Evolutionary conservation across 2,113 vertebrate species (phyloP).

Genomic region (Corythornis vintsioides): DNA sequence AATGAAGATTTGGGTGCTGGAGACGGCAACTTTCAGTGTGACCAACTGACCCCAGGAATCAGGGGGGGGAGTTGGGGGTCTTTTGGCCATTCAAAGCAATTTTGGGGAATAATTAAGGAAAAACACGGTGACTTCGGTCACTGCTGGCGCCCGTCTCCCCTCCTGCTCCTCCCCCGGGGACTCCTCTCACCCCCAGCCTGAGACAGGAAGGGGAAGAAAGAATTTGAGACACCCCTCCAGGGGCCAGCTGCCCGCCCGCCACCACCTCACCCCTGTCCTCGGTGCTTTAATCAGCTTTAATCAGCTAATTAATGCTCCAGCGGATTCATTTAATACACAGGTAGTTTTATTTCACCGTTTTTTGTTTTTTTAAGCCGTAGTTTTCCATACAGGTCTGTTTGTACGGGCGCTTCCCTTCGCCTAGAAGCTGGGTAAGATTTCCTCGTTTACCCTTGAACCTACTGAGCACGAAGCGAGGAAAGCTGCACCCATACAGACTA

Average conservation of each 20-base stretch:
- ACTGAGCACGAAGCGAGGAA: not conserved
- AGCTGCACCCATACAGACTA: not conserved
- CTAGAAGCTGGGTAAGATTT: not conserved
- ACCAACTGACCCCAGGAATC: not conserved
- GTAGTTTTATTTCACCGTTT: constrained; percentile 42
- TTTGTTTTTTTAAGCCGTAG: not conserved
- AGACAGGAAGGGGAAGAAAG: not conserved
- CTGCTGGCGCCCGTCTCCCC: constrained; percentile 34
- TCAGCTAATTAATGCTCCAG: not conserved
- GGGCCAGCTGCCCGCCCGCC: fast-evolving
- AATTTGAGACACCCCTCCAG: fast-evolving
- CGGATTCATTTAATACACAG: constrained; percentile 7
- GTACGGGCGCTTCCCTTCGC: not conserved
- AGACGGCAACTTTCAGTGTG: not conserved
- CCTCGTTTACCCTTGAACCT: not conserved
- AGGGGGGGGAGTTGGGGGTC: fast-evolving
- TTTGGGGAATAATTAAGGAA: constrained; percentile 56
- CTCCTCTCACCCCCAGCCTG: not conserved
- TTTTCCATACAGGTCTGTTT: not conserved
- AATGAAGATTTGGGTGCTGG: not conserved
- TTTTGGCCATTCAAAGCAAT: constrained; percentile 17
- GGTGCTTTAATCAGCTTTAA: not conserved
- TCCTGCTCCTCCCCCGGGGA: not conserved
- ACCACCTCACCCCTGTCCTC: not conserved
- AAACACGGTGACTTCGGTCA: constrained; percentile 54